Evolutionary conservation across 2,797 vertebrate species (phyloP), one percentile per base, ranked within the genome.

Genomic region (Micrastur ruficollis): DNA sequence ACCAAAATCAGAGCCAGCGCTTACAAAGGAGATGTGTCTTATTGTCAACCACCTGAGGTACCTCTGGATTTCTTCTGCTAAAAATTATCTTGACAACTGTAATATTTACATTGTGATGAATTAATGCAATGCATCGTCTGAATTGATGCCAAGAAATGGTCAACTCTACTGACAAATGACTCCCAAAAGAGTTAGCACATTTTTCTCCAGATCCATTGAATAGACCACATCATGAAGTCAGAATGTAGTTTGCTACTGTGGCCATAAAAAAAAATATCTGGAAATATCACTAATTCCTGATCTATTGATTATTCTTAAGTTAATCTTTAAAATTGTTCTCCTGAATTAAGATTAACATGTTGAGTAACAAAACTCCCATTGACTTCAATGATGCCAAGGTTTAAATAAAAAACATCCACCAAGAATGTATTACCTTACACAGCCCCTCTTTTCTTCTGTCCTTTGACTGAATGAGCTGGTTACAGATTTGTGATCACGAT

Each of bases 381-480:
- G 31, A 66, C 22, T 66, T 87, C 44, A 79, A 0, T 42, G 53
- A 76, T 38, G 44, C 44, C 55, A 89, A 20, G 26, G 20, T 34
- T 40, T 47, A 72, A 68, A 23, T 8, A 34, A 66, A 81, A 67
- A 25, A 11, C 14, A 36, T 17, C 32, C 42, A 42, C 22, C 86
- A 58, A 44, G 7, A 26, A 12, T 21, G 18, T 34, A 8, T 94
- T 95, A 98, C 98, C 98, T 98, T 52, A 95, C 50, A 27, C 72
- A 32, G 16, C 89, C 38, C 56, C 36, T 91, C 38, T 66, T 89
- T 79, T 67, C 82, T 84, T 95, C 93, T 31, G 56, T 38, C 34
- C 29, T 88, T 59, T 79, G 62, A 7, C 7, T 53, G 50, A 70
- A 29, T 9, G 66, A 89, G 53, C 47, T 58, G 36, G n/a, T 46